A percentile compares a stretch with the other conserved stretches of the same genome.
phyloP scores from a whole-genome alignment of 2,797 vertebrate genomes.

The Hafferia zeledoni region DNA sequence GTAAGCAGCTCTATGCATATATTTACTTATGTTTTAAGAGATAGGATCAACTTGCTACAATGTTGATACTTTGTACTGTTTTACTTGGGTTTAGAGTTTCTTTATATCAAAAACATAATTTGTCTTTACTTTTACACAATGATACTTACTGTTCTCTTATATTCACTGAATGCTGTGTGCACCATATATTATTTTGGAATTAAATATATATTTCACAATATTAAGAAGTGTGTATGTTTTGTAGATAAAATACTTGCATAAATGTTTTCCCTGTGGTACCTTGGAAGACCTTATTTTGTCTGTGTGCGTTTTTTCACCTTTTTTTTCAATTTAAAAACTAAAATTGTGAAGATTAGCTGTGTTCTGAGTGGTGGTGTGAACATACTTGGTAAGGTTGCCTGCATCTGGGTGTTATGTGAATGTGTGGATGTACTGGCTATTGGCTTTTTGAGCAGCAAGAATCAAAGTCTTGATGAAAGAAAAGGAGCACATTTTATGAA shows the following conservation, averaged over 20 bases:
- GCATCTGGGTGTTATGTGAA: not conserved
- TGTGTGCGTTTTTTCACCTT: not conserved
- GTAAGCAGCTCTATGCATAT: not conserved
- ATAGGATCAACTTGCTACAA: not conserved
- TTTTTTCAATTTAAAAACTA: not conserved
- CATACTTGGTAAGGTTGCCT: accelerated
- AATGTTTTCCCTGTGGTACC: not conserved
- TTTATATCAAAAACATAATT: not conserved
- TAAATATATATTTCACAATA: not conserved
- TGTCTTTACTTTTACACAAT: not conserved
- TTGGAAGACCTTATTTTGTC: not conserved
- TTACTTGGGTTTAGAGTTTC: not conserved
- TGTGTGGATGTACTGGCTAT: not conserved
- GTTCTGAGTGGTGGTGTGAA: not conserved
- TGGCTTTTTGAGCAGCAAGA: not conserved
- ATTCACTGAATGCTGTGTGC: not conserved
- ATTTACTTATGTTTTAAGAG: not conserved
- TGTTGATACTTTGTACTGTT: not conserved
- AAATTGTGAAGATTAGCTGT: not conserved
- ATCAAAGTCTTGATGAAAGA: not conserved
- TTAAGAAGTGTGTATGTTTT: not conserved
- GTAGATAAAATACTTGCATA: not conserved
- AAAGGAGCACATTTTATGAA: accelerated
- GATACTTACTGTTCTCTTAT: not conserved
- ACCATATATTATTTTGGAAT: not conserved